phyloP scores from a whole-genome alignment of 2,113 vertebrate species.

The Origma solitaria region DNA sequence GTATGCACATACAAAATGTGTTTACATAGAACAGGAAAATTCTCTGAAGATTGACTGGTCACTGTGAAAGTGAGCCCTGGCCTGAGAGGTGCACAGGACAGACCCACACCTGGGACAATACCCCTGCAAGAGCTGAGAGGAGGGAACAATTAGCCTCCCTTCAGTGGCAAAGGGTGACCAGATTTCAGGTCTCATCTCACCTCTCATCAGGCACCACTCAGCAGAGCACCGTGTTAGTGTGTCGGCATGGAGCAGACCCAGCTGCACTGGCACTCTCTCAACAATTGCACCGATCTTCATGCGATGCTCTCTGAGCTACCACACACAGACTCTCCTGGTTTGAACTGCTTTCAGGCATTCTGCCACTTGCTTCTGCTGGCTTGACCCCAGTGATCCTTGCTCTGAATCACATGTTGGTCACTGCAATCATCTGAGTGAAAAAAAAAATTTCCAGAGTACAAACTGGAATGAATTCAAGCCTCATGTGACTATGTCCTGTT shows the following conservation, averaged over 20 bases:
- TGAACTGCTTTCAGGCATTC: constrained; percentile 39
- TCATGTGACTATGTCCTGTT: constrained; percentile 68
- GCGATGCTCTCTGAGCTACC: not conserved
- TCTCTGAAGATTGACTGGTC: not conserved
- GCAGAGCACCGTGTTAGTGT: not conserved
- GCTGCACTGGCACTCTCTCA: not conserved
- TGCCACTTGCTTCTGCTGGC: constrained; percentile 29
- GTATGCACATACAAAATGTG: accelerated
- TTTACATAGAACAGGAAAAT: not conserved
- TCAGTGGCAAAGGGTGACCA: not conserved
- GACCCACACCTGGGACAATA: not conserved
- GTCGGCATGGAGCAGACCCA: not conserved
- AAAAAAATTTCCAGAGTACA: constrained; percentile 26
- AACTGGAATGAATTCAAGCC: constrained; percentile 47
- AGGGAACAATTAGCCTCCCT: not conserved
- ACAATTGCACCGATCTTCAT: not conserved
- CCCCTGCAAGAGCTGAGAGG: not conserved
- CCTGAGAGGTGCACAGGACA: not conserved
- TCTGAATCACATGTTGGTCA: constrained; percentile 49
- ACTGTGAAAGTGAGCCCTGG: not conserved
- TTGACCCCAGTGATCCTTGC: constrained; percentile 8
- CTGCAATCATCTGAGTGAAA: constrained; percentile 39
- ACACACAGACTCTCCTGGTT: not conserved
- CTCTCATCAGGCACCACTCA: too few species aligned
- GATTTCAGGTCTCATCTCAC: not conserved